Percentiles rank a stretch among this genome's conserved stretches.
Conservation (phyloP, 1,140 invertebrate species). For the Papilio helenus region DNA sequence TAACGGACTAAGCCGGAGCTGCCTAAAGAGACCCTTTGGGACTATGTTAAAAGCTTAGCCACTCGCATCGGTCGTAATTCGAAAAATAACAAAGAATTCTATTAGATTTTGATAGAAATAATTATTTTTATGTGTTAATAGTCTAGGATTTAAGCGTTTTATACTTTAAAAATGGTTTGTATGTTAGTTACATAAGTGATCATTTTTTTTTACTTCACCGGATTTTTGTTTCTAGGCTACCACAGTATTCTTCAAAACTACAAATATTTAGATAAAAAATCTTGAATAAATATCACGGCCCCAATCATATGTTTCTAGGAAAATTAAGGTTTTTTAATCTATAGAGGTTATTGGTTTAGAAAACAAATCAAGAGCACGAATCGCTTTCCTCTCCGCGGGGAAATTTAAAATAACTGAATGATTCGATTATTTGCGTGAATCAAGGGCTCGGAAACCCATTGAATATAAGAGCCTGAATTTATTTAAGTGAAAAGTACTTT, state of each 20-base stretch:
- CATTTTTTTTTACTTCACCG: no score
- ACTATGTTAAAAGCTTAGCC: neutral
- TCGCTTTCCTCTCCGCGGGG: conserved; percentile 32
- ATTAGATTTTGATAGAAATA: neutral
- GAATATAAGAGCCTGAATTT: conserved; percentile 29
- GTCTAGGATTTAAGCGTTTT: neutral
- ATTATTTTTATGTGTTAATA: neutral
- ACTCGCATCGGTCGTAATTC: neutral
- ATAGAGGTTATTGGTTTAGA: conserved; percentile 27
- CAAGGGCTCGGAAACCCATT: conserved; percentile 33
- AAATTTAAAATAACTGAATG: conserved; percentile 36
- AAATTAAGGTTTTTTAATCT: conserved; percentile 30
- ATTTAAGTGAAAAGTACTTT: conserved; percentile 33
- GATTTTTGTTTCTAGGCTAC: neutral
- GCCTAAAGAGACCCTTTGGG: conserved; percentile 1
- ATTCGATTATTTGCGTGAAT: conserved; percentile 39
- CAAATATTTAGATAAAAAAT: neutral
- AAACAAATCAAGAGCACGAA: conserved; percentile 34
- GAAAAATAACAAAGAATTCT: neutral
- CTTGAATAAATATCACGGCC: neutral
- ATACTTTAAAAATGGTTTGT: neutral
- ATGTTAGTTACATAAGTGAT: no score
- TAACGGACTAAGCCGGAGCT: neutral
- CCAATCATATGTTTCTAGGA: neutral
- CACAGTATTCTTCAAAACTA: neutral